A percentile compares a stretch with the other conserved stretches of the same genome.
These are phyloP conservation scores for Bergia sp. DNA, from an alignment of 92 coral and sea anemone species.

Conservation along the genomic window DNA sequence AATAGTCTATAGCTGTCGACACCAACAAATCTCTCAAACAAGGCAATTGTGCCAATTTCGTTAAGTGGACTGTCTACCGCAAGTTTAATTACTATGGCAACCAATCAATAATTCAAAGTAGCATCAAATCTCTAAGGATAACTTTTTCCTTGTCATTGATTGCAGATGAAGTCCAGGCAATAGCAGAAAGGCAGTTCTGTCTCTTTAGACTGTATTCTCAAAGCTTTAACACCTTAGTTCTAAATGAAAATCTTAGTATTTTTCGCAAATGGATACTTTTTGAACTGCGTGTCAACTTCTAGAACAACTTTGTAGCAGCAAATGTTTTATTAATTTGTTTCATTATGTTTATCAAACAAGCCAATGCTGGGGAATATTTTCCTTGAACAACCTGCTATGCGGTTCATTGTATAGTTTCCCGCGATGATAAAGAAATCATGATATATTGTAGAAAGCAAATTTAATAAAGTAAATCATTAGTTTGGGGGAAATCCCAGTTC, in stretches of 20 bases:
- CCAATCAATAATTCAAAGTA: conserved; percentile 20
- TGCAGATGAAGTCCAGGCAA: not conserved
- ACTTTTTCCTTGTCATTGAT: not conserved
- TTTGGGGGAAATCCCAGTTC: not conserved
- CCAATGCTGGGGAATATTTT: not conserved
- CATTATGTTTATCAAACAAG: not conserved
- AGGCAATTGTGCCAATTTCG: conserved; percentile 8
- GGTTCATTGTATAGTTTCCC: not conserved
- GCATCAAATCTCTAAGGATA: not conserved
- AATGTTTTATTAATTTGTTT: conserved; percentile 32
- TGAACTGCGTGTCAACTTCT: not conserved
- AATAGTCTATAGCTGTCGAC: not conserved
- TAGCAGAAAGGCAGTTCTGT: not conserved
- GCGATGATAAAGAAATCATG: not conserved
- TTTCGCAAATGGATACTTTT: not conserved
- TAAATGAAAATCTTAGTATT: too few species aligned
- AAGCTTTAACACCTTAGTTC: not conserved
- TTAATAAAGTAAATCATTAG: too few species aligned
- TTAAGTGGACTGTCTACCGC: conserved; percentile 32
- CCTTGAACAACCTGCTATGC: conserved; percentile 19
- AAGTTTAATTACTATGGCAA: conserved; percentile 2
- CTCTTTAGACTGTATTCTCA: not conserved
- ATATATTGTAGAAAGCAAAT: not conserved
- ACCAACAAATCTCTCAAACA: not conserved
- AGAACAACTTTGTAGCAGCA: not conserved